Base-by-base conservation (phyloP, 2,888 invertebrate species). In the Chrysolina haemoptera region DNA sequence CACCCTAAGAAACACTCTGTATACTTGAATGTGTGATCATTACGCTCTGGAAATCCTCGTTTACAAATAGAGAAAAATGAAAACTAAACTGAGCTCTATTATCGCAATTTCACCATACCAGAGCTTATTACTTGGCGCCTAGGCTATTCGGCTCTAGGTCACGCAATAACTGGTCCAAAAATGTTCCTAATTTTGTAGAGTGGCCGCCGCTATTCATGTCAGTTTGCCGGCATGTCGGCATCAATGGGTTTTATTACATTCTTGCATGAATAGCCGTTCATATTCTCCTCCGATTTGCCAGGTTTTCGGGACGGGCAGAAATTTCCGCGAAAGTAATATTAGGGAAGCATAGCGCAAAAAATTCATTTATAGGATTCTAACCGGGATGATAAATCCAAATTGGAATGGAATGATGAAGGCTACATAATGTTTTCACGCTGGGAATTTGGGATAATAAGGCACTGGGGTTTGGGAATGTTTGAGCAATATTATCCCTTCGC, bases 351-450 rank as follows among this genome's bases (percentile, higher is more conserved):
- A 41, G 48, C 69, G 18, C 48, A 62, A 53, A 69, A 66, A 73
- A 69, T 73, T 69, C 69, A 73, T 73, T 73, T 73, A 70, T 73
- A 69, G 69, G 69, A 73, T 73, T 73, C 73, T 69, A 66, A 16
- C 40, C 50, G 65, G 69, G 65, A 70, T 73, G 69, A 73, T 73
- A 73, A 73, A 66, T 73, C 64, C 63, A 64, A 73, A 70, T 69
- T 70, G 73, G 62, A 69, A 65, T 62, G 41, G 55, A 50, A 64
- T 68, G 55, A 64, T 71, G 20, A 1, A 20, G 53, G 48, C 9
- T 46, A 62, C 62, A 43, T n/a, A 16, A 62, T 46, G 46, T 62
- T 66, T 50, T 66, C 50, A 66, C 66, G n/a, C 64, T 14, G 35
- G 50, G 18, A 35, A 62, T 18, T 35, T 43, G 59, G 20, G 22